phyloP scores from a whole-genome alignment of 2,797 vertebrate species.

The Helarctos malayanus region DNA sequence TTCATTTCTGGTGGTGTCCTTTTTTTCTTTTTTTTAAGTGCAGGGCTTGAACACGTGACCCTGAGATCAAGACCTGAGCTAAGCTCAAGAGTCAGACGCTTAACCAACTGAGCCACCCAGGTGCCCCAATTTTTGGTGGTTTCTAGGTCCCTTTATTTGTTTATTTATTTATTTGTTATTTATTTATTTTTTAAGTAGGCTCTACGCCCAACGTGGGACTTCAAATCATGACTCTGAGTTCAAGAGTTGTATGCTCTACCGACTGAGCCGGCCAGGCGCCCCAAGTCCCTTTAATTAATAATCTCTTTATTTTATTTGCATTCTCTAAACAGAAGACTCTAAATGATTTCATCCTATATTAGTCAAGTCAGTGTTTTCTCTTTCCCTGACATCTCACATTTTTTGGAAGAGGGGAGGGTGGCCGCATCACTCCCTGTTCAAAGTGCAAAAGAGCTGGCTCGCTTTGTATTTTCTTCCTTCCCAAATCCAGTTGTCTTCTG shows the following conservation, averaged over 20 bases:
- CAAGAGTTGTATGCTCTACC: background rate
- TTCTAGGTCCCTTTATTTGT: background rate
- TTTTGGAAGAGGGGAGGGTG: background rate
- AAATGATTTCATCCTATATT: background rate
- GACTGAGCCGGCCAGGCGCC: background rate
- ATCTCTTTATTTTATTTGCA: conserved; percentile 33
- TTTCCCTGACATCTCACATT: background rate
- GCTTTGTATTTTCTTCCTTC: background rate
- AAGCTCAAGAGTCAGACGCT: background rate
- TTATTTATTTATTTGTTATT: background rate
- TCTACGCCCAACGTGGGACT: background rate
- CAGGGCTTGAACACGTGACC: background rate
- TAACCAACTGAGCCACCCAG: background rate
- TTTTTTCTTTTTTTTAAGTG: background rate
- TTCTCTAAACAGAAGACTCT: conserved; percentile 5
- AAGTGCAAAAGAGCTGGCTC: background rate
- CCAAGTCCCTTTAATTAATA: background rate
- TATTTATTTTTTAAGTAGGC: background rate
- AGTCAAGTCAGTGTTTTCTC: background rate
- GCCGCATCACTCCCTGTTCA: background rate
- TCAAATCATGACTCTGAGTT: background rate
- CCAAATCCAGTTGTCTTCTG: background rate
- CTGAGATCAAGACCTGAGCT: background rate
- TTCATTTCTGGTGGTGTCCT: background rate
- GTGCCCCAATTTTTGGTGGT: background rate